phyloP scores from a whole-genome alignment of 1,140 invertebrate species.

The Caerostris extrusa region DNA sequence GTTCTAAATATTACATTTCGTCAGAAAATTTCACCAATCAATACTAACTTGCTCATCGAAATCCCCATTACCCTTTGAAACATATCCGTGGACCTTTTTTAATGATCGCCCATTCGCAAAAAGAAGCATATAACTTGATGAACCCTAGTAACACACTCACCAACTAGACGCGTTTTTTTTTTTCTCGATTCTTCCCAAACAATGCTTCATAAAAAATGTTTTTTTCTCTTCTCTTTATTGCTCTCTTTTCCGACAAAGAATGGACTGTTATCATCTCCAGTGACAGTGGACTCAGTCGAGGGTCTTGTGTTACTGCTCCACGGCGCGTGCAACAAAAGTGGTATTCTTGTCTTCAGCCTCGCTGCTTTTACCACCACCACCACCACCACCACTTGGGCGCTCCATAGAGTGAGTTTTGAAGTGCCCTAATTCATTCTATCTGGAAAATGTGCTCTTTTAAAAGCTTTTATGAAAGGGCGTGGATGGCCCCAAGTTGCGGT shows the following conservation, averaged over 20 bases:
- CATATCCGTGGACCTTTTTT: not conserved
- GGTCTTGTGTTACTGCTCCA: constrained; percentile 41
- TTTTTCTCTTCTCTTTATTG: constrained; percentile 4
- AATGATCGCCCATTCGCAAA: not conserved
- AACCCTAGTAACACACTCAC: constrained; percentile 12
- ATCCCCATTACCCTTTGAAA: no score
- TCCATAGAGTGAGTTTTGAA: constrained; percentile 18
- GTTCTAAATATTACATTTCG: no score
- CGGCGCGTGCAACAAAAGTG: constrained; percentile 37
- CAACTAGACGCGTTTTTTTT: not conserved
- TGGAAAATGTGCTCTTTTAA: constrained; percentile 38
- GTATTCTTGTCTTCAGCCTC: not conserved
- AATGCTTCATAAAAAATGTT: constrained; percentile 7
- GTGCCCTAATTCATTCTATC: not conserved
- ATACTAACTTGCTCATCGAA: no score
- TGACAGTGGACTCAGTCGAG: constrained; percentile 7
- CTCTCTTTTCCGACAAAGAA: constrained; percentile 49
- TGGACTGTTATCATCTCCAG: constrained; percentile 38
- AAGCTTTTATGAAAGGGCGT: constrained; percentile 23
- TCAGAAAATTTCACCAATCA: no score
- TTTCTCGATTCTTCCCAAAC: constrained; percentile 23
- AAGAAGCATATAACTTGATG: not conserved
- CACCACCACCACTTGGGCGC: constrained; percentile 21
- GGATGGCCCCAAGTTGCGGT: not conserved
- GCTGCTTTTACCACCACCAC: no score